Percentiles rank a stretch among this genome's conserved stretches.
Conservation (phyloP, 2,113 vertebrate genomes). For the Sarotherodon lohbergeri region DNA sequence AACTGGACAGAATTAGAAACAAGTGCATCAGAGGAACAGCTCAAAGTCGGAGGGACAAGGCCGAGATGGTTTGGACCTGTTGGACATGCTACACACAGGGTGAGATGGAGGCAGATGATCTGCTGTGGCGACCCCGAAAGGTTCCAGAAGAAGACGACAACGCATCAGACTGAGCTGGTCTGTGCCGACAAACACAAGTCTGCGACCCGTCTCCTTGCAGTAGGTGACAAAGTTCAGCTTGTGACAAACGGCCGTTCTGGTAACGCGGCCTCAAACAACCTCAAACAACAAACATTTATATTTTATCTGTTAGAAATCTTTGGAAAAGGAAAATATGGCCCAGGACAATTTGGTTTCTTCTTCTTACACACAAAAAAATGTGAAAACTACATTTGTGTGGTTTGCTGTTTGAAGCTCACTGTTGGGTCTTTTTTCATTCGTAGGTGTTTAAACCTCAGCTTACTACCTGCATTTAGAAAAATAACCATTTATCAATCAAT, state of each 20-base stretch:
- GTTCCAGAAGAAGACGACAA: background rate
- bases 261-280: rapidly evolving
- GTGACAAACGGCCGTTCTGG: rapidly evolving
- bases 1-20: background rate
- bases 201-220: background rate
- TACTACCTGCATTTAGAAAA: background rate
- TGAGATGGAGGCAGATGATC: background rate
- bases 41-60: background rate
- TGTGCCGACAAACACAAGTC: rapidly evolving
- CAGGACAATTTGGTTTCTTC: background rate
- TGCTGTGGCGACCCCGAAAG: background rate
- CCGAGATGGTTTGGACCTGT: background rate
- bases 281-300: no score
- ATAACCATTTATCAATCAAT: background rate
- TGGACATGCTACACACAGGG: background rate
- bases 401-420: background rate
- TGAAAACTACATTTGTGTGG: background rate
- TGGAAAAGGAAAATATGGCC: background rate
- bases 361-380: background rate
- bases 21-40: background rate
- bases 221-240: background rate
- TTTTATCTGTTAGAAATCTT: background rate
- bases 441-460: background rate
- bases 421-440: background rate
- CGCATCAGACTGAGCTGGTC: background rate